Conservation (phyloP, 2,797 vertebrate genomes). For the Lithobates sylvaticus region DNA sequence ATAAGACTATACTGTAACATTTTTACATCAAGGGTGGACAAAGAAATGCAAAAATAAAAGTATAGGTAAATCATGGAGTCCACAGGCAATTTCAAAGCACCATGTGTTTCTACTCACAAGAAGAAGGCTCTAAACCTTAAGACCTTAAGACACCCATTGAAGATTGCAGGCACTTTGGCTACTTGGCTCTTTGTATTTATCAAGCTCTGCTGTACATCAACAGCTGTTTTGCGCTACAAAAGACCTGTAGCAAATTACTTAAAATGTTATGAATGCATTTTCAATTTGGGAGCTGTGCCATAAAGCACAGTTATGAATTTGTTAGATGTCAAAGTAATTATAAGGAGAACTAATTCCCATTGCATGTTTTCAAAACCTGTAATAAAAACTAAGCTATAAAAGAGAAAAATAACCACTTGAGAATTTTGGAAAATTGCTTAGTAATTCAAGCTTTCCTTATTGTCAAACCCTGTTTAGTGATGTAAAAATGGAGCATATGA, state of each 20-base stretch:
- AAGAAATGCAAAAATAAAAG: no score
- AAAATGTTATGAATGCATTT: slow-evolving; percentile 17
- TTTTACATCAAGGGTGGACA: background rate
- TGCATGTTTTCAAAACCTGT: slow-evolving; percentile 51
- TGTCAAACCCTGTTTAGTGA: slow-evolving; percentile 38
- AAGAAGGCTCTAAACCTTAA: no score
- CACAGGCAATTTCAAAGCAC: background rate
- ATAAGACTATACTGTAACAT: background rate
- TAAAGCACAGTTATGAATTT: slow-evolving; percentile 46
- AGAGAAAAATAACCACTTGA: slow-evolving; percentile 56
- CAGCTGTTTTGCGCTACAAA: background rate
- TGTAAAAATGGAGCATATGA: slow-evolving; percentile 43
- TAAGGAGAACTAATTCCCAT: slow-evolving; percentile 49
- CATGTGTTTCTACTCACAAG: background rate
- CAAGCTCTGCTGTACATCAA: background rate
- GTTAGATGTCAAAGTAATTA: slow-evolving; percentile 55
- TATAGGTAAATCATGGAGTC: background rate
- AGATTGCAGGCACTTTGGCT: background rate
- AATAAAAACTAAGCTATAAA: slow-evolving; percentile 44
- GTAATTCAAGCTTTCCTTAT: slow-evolving; percentile 48
- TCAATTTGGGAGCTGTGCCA: slow-evolving; percentile 46
- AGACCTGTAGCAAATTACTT: slow-evolving; percentile 12
- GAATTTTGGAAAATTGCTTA: slow-evolving; percentile 49
- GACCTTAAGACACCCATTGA: background rate
- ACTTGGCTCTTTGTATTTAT: background rate